Percentiles rank a stretch among this genome's conserved stretches.
Evolutionary conservation across 2,888 invertebrate species (phyloP).

Genomic region (Sussaba pulchella): DNA sequence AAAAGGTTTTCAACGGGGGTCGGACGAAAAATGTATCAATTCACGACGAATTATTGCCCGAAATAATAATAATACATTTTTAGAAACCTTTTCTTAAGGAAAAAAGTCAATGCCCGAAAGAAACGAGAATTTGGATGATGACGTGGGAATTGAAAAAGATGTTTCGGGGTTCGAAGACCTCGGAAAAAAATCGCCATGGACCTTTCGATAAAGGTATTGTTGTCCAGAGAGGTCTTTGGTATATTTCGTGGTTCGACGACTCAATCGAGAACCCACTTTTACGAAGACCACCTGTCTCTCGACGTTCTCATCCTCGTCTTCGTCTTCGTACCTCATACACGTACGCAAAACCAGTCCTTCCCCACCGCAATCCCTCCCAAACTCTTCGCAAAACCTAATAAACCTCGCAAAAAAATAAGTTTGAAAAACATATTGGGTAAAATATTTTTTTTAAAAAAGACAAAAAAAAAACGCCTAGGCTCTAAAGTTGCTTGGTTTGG

Average conservation of each 20-base stretch:
- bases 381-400: conserved; percentile 68
- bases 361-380: conserved; percentile 24
- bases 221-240: conserved; percentile 42
- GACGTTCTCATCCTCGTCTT: conserved; percentile 43
- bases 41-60: too few relatives aligned
- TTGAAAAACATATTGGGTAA: too few relatives aligned
- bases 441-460: too few relatives aligned
- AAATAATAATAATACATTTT: too few relatives aligned
- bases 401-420: conserved; percentile 43
- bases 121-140: conserved; percentile 57
- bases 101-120: conserved; percentile 60
- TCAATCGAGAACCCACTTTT: conserved; percentile 59
- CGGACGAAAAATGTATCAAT: too few relatives aligned
- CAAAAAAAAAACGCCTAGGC: conserved; percentile 20
- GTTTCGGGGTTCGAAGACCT: conserved; percentile 51
- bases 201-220: conserved; percentile 42
- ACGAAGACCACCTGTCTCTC: conserved; percentile 69
- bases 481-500: conserved; percentile 35
- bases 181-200: conserved; percentile 5
- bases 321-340: conserved; percentile 26
- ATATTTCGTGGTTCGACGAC: conserved; percentile 48
- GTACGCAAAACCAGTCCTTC: conserved; percentile 13
- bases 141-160: conserved; percentile 16
- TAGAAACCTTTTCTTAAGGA: too few relatives aligned
- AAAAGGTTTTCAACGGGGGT: too few relatives aligned